Evolutionary conservation across 2,113 vertebrate species (phyloP), one percentile per base, ranked within the genome.

Genomic region (Cygnus atratus): DNA sequence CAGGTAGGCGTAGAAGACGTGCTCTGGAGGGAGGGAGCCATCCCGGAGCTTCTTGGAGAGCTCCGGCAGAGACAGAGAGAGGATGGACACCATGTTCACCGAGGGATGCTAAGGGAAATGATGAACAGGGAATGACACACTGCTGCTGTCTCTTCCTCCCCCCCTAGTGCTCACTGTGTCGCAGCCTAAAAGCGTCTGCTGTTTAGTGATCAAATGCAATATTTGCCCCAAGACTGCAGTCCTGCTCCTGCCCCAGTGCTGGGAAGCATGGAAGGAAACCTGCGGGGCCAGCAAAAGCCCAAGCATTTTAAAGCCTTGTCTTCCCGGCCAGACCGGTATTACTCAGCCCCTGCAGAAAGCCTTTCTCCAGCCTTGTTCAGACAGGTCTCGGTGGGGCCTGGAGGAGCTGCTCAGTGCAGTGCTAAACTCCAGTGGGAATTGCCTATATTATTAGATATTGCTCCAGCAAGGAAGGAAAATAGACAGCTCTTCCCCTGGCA

Each of bases 1-100:
- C 97, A 99, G 90, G 8, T 98, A 99, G 43, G 98, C 76, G 33
- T 98, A 97, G 61, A 99, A 97, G 80, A 98, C 98, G 0, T 98
- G 97, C 13, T 98, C 97, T 0, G 93, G 98, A 76, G 71, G 96
- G 59, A 99, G 94, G 8, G 88, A 97, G 31, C 97, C 98, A 10
- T 98, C 94, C 24, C 68, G 92, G 44, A 99, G 97, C 26, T 95
- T 90, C 75, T 84, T 87, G 58, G 93, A 96, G 87, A 99, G 88
- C 88, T 99, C 98, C 1, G 93, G 62, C 90, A 99, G 81, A 5
- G 98, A 90, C 63, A 99, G 96, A 1, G 94, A 86, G 52, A 98
- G 84, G 81, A 99, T 98, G 77, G 67, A 73, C 58, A 63, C 44
- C 19, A 31, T 6, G 9, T 98, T 85, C 35, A 94, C 88, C 0